These are phyloP conservation scores for Zaprionus inermis DNA, from an alignment of 1,140 invertebrate genomes.

Conservation along the genomic window DNA sequence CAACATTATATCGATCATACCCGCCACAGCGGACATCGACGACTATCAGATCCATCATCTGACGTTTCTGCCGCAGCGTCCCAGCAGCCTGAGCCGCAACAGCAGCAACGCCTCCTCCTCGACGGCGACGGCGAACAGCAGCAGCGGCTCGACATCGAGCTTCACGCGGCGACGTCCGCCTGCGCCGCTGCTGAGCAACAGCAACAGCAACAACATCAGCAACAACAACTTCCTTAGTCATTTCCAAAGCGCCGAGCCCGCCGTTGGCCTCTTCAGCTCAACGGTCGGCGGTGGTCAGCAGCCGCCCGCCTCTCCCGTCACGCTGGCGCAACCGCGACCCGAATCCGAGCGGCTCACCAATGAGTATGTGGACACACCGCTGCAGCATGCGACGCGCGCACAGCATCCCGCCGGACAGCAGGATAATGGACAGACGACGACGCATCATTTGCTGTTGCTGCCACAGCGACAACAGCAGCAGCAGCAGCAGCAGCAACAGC, in stretches of 20 bases:
- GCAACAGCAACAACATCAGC: slow-evolving; percentile 66
- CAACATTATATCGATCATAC: slow-evolving; percentile 74
- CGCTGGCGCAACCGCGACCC: slow-evolving; percentile 90
- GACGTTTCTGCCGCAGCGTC: slow-evolving; percentile 78
- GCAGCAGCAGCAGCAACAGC: slow-evolving; percentile 37
- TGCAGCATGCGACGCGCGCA: slow-evolving; percentile 74
- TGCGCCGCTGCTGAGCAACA: slow-evolving; percentile 67
- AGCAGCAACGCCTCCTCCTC: slow-evolving; percentile 76
- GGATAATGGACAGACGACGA: slow-evolving; percentile 80
- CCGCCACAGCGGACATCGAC: slow-evolving; percentile 67
- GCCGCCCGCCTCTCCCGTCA: slow-evolving; percentile 83
- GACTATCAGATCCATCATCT: slow-evolving; percentile 80
- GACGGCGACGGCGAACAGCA: slow-evolving; percentile 68
- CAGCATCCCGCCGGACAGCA: slow-evolving; percentile 77
- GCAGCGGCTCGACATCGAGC: slow-evolving; percentile 58
- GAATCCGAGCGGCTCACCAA: slow-evolving; percentile 91
- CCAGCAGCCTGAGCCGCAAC: slow-evolving; percentile 76
- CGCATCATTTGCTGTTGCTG: slow-evolving; percentile 76
- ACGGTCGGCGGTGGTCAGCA: slow-evolving; percentile 40
- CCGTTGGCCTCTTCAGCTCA: slow-evolving; percentile 37
- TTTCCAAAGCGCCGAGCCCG: slow-evolving; percentile 78
- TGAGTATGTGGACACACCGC: slow-evolving; percentile 93
- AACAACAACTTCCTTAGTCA: slow-evolving; percentile 82
- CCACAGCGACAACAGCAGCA: slow-evolving; percentile 72
- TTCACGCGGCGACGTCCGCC: slow-evolving; percentile 78